A percentile compares a stretch with the other conserved stretches of the same genome.
Conservation (phyloP, 2,888 invertebrate species). For the Tiliacea citrago region DNA sequence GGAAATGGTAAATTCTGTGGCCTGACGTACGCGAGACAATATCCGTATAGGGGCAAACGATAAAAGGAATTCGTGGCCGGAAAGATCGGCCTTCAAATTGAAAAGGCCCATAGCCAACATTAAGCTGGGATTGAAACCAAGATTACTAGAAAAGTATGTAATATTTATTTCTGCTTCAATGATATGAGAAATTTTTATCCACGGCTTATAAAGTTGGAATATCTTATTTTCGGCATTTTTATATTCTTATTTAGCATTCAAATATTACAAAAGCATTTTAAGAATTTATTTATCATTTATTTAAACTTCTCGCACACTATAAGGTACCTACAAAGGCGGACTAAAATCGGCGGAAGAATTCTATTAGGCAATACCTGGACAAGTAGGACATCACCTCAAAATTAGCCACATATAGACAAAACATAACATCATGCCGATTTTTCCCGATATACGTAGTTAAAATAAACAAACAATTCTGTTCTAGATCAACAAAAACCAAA, state of each 20-base stretch:
- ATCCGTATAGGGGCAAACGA: conserved; percentile 44
- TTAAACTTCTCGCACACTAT: no score
- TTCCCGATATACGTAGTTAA: neutral
- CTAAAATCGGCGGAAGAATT: no score
- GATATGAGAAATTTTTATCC: neutral
- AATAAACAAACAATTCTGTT: neutral
- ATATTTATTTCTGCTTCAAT: conserved; percentile 20
- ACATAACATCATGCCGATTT: neutral
- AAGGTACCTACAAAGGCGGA: no score
- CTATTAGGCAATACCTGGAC: no score
- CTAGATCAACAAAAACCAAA: neutral
- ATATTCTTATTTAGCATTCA: neutral
- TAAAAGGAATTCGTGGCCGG: conserved; percentile 37
- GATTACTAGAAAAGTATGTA: conserved; percentile 45
- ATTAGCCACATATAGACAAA: no score
- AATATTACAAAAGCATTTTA: neutral
- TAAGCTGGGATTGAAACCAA: conserved; percentile 38
- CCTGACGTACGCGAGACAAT: conserved; percentile 43
- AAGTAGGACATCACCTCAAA: no score
- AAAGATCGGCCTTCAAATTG: conserved; percentile 43
- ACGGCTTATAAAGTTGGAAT: neutral
- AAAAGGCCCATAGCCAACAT: conserved; percentile 45
- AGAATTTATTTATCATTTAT: no score
- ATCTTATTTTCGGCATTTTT: neutral
- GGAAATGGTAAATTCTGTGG: conserved; percentile 41